Evolutionary conservation across 2,888 invertebrate genomes (phyloP).

Genomic region (Tillus elongatus): DNA sequence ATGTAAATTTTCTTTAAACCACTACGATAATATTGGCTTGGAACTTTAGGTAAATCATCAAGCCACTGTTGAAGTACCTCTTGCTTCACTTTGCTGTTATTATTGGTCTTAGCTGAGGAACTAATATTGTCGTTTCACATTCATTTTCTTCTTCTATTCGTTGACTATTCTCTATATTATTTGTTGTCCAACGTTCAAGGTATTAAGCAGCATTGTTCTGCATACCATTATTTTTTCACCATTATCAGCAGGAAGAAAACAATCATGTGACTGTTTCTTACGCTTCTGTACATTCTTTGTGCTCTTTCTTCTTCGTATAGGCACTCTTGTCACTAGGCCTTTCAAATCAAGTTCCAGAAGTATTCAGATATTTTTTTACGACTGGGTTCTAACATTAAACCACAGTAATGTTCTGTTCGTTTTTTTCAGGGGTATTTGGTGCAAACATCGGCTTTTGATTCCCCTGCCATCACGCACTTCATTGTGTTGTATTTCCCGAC

Average conservation of each 20-base stretch:
- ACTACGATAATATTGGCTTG: constrained; percentile 2
- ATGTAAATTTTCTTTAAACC: neutral
- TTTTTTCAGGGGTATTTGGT: neutral
- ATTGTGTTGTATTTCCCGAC: neutral
- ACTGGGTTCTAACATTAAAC: constrained; percentile 2
- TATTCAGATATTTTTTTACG: neutral
- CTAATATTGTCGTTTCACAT: neutral
- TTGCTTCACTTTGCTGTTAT: constrained; percentile 3
- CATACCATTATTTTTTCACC: neutral
- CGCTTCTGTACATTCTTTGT: constrained; percentile 3
- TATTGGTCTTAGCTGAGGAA: constrained; percentile 1
- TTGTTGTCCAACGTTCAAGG: neutral
- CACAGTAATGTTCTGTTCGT: constrained; percentile 2
- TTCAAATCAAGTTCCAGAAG: constrained; percentile 3
- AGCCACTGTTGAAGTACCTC: too few relatives aligned
- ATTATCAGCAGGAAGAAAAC: constrained; percentile 5
- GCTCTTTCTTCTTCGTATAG: constrained; percentile 1
- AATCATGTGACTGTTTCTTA: constrained; percentile 2
- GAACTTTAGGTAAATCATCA: constrained; percentile 2
- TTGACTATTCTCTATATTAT: neutral
- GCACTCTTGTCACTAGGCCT: neutral
- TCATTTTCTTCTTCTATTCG: neutral
- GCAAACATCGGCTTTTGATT: constrained; percentile 1
- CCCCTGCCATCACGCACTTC: neutral
- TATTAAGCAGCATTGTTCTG: constrained; percentile 1